A percentile compares a stretch with the other conserved stretches of the same genome.
Evolutionary conservation across 2,797 vertebrate species (phyloP).

Genomic region (Florisuga fusca): DNA sequence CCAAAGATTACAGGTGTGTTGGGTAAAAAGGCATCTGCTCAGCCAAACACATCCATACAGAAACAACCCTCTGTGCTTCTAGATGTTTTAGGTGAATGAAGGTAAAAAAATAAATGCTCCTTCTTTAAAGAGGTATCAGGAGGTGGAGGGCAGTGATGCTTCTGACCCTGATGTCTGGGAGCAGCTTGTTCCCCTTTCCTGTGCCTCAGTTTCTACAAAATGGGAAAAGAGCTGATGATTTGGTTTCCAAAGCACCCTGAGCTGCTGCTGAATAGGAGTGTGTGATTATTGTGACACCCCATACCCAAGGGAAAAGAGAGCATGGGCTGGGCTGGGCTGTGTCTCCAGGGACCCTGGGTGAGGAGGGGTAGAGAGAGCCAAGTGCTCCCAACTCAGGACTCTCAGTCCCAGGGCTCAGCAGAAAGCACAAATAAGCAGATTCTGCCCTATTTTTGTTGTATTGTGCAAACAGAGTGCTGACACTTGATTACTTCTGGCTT

Average conservation of each 20-base stretch:
- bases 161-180: not conserved
- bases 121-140: not conserved
- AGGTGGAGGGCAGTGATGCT: not conserved
- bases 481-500: not conserved
- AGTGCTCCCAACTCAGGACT: fast-evolving
- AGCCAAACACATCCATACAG: not conserved
- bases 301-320: not conserved
- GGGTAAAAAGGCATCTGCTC: not conserved
- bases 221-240: not conserved
- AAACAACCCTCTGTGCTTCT: not conserved
- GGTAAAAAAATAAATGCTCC: not conserved
- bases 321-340: fast-evolving
- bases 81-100: not conserved
- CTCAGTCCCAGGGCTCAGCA: not conserved
- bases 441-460: not conserved
- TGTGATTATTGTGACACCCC: not conserved
- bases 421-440: not conserved
- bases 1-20: not conserved
- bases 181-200: not conserved
- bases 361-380: not conserved
- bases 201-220: not conserved
- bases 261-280: not conserved
- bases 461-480: not conserved
- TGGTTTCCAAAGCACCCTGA: not conserved
- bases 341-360: not conserved